phyloP scores from a whole-genome alignment of 1,140 invertebrate species.

The Drosophila littoralis region DNA sequence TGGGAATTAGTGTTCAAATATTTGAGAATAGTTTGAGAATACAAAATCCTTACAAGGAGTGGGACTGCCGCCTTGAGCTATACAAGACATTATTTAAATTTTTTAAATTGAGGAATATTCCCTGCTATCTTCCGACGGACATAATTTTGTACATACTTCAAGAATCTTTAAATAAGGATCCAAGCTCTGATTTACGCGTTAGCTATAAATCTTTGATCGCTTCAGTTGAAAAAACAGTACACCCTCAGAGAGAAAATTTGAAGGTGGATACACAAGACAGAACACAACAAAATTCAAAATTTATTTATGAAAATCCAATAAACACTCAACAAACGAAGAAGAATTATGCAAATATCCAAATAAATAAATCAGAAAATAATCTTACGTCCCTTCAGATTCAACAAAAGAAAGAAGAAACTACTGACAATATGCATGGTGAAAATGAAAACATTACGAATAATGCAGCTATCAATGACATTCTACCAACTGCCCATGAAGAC shows the following conservation, averaged over 20 bases:
- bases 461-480: neutral
- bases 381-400: neutral
- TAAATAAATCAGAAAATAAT: neutral
- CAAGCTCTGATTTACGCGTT: constrained; percentile 20
- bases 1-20: constrained; percentile 42
- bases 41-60: constrained; percentile 2
- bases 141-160: constrained; percentile 42
- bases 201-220: constrained; percentile 10
- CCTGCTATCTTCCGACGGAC: constrained; percentile 24
- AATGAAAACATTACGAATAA: neutral
- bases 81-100: constrained; percentile 32
- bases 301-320: neutral
- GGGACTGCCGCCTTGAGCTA: constrained; percentile 29
- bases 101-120: constrained; percentile 30
- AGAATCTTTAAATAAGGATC: constrained; percentile 28
- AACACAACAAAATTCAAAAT: neutral
- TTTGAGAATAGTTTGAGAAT: constrained; percentile 6
- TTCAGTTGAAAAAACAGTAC: constrained; percentile 33
- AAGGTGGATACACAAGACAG: neutral
- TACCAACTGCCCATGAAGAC: too few species aligned
- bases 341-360: neutral
- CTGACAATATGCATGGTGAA: neutral
- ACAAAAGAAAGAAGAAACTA: neutral
- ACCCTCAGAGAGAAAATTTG: constrained; percentile 45
- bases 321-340: neutral